A percentile compares a stretch with the other conserved stretches of the same genome.
Evolutionary conservation across 64 coral and sea anemone species (phyloP).

Genomic region (Stichodactyla helianthus): DNA sequence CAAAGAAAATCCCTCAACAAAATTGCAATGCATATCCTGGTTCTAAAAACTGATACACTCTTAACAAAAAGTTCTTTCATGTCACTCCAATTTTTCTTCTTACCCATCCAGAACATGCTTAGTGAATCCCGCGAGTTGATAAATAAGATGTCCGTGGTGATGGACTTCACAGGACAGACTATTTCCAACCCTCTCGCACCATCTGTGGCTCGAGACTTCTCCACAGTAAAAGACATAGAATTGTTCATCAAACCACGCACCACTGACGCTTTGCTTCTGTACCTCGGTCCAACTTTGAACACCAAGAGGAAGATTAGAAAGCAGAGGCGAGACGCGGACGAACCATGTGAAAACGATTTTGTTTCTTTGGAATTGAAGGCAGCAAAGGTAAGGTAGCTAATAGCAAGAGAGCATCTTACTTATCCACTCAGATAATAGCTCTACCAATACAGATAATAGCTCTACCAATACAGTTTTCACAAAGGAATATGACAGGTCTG

Average conservation of each 20-base stretch:
- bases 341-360: constrained; percentile 12
- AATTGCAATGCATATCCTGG: too few species aligned
- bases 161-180: constrained; percentile 28
- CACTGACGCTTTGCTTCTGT: constrained; percentile 39
- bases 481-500: too few species aligned
- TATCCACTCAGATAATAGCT: too few species aligned
- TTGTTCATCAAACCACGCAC: constrained; percentile 41
- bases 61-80: too few species aligned
- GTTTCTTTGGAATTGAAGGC: constrained; percentile 29
- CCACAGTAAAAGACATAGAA: background rate
- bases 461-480: too few species aligned
- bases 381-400: background rate
- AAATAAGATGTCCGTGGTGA: constrained; percentile 16
- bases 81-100: background rate
- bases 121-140: constrained; percentile 20
- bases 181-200: constrained; percentile 16
- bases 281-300: constrained; percentile 2
- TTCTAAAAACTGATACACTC: too few species aligned
- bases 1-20: too few species aligned
- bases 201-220: background rate
- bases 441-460: too few species aligned
- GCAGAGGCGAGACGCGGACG: background rate
- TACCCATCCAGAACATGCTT: constrained; percentile 21
- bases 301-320: background rate
- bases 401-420: background rate